These are phyloP conservation scores for Osmoderma eremita DNA, from an alignment of 2,888 invertebrate genomes.

Conservation along the genomic window DNA sequence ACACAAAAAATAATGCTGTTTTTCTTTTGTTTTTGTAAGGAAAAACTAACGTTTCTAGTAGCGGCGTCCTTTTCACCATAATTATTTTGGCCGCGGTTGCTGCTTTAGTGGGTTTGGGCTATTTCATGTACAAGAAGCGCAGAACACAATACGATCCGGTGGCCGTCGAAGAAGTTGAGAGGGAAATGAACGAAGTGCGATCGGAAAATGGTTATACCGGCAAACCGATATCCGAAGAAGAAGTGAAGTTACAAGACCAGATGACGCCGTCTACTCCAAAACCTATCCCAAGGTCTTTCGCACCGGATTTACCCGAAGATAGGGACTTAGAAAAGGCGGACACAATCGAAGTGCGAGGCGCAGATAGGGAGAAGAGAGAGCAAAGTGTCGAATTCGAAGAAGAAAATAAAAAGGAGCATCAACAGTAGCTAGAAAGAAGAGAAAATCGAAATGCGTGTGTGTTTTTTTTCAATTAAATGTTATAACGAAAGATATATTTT, in stretches of 20 bases:
- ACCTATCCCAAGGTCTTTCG: constrained; percentile 20
- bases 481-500: too few relatives aligned
- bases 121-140: constrained; percentile 67
- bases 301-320: neutral
- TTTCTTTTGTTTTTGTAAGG: too few relatives aligned
- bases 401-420: neutral
- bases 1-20: too few relatives aligned
- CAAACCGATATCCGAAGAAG: constrained; percentile 56
- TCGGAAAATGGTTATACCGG: constrained; percentile 42
- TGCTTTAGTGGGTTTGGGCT: constrained; percentile 67
- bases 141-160: constrained; percentile 47
- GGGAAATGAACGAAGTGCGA: constrained; percentile 48
- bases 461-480: too few relatives aligned
- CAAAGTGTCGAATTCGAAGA: constrained; percentile 22
- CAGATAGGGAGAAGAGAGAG: constrained; percentile 11
- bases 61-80: constrained; percentile 31
- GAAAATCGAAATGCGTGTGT: too few relatives aligned
- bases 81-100: constrained; percentile 66
- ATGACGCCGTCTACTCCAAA: constrained; percentile 12
- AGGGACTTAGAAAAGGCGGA: neutral
- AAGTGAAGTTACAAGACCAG: constrained; percentile 40
- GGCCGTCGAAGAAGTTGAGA: constrained; percentile 58
- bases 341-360: neutral
- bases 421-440: neutral
- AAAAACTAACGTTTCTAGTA: constrained; percentile 16